Evolutionary conservation across 2,113 vertebrate species (phyloP), one percentile per base, ranked within the genome.

Genomic region (Melozone crissalis): DNA sequence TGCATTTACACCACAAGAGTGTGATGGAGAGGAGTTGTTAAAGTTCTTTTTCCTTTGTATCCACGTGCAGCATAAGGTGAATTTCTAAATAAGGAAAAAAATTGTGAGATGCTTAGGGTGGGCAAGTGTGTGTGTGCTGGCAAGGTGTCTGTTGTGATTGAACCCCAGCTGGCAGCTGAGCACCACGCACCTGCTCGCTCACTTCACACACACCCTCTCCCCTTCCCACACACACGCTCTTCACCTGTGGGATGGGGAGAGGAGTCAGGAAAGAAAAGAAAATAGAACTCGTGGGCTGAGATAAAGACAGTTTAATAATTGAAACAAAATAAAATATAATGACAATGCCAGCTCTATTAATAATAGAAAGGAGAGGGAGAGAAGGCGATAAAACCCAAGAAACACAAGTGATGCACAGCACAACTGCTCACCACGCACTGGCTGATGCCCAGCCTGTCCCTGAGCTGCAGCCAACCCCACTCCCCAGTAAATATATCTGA

Each of bases 311-410:
- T 9, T 28, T 24, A 84, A 77, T n/a, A 71, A 71, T 8, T 63
- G 65, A 71, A 84, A 84, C 47, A 71, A 71, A 84, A 33, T 21
- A 76, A 76, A 90, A 57, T 49, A 35, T 2, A 43, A 77, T 43
- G 41, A 22, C 31, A 77, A 71, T 57, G 73, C 14, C 63, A 57
- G 37, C 51, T 77, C 22, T 51, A 77, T 49, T 71, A 71, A 57
- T 90, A 84, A 57, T 57, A 37, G 43, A 84, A 77, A 57, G 35
- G 72, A 84, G 65, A 41, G 26, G 57, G 87, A 77, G 87, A 43
- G 43, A 63, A 27, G 7, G 31, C 49, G 63, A 49, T 49, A 63
- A 55, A 55, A 23, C 57, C 27, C 31, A 14, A 71, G 49, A 57
- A 84, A 63, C 22, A 49, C 31, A 37, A 77, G 31, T 57, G 49